Conservation (phyloP, 2,888 invertebrate species). For the Leptogaster cylindrica region DNA sequence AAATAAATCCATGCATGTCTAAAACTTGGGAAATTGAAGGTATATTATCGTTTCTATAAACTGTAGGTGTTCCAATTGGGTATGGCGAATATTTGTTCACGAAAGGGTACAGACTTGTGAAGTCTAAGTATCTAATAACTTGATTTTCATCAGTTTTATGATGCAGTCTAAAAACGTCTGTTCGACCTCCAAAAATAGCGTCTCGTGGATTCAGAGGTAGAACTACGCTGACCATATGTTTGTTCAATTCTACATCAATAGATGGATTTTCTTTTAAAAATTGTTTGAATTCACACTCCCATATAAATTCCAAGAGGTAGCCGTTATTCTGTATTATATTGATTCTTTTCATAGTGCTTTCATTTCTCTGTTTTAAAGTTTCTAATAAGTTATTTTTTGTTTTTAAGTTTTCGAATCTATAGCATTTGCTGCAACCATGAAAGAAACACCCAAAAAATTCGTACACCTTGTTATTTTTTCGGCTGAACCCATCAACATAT, state of each 20-base stretch:
- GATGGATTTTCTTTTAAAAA: slow-evolving; percentile 10
- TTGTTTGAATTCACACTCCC: slow-evolving; percentile 7
- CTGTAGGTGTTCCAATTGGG: slow-evolving; percentile 11
- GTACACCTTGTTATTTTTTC: not conserved
- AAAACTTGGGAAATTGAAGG: slow-evolving; percentile 6
- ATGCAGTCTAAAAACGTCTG: not conserved
- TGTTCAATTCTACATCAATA: not conserved
- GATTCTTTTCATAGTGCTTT: slow-evolving; percentile 1
- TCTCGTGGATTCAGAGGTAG: slow-evolving; percentile 3
- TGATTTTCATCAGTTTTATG: not conserved
- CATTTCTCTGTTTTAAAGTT: slow-evolving; percentile 8
- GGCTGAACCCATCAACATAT: not conserved
- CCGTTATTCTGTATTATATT: slow-evolving; percentile 10
- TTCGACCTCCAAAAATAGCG: slow-evolving; percentile 3
- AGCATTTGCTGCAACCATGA: slow-evolving; percentile 15
- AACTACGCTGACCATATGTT: not conserved
- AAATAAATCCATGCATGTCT: slow-evolving; percentile 25
- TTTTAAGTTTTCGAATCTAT: not conserved
- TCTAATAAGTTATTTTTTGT: not conserved
- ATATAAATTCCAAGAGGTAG: slow-evolving; percentile 16
- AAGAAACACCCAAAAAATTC: slow-evolving; percentile 8
- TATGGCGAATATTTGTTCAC: slow-evolving; percentile 32
- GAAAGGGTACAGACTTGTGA: slow-evolving; percentile 18
- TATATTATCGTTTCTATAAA: slow-evolving; percentile 17
- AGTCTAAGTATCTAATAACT: slow-evolving; percentile 5